A percentile compares a stretch with the other conserved stretches of the same genome.
Evolutionary conservation across 2,888 invertebrate species (phyloP).

Genomic region (Cartodere bifasciata): DNA sequence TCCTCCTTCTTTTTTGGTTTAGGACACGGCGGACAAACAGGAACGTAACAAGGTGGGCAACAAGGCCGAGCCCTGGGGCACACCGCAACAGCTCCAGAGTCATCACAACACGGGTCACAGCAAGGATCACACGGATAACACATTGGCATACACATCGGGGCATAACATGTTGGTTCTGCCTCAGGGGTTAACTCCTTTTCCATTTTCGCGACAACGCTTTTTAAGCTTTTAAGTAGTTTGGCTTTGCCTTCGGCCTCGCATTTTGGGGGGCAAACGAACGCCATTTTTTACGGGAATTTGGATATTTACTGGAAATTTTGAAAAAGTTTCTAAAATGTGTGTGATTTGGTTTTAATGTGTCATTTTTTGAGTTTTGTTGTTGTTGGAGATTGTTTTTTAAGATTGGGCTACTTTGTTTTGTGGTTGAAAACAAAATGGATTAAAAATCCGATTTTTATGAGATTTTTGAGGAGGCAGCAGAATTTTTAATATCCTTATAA

Average conservation of each 20-base stretch:
- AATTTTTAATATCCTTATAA: too few species aligned
- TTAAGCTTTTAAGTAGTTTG: conserved; percentile 22
- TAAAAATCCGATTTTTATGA: too few species aligned
- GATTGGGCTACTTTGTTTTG: too few species aligned
- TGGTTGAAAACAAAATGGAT: too few species aligned
- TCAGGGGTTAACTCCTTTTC: conserved; percentile 20
- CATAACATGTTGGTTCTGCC: conserved; percentile 37
- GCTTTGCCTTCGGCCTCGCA: conserved; percentile 22
- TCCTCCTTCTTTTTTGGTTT: conserved; percentile 15
- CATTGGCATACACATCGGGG: conserved; percentile 35
- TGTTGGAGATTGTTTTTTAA: too few species aligned
- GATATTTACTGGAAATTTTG: conserved; percentile 15
- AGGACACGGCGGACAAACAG: conserved; percentile 29
- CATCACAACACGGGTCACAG: conserved; percentile 2
- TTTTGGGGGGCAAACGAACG: conserved; percentile 23
- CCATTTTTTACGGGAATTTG: conserved; percentile 17
- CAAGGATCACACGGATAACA: conserved; percentile 26
- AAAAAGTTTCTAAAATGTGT: too few species aligned
- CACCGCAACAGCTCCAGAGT: too few species aligned
- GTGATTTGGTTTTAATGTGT: too few species aligned
- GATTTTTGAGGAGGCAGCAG: too few species aligned
- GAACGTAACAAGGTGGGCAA: conserved; percentile 34
- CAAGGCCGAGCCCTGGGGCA: too few species aligned
- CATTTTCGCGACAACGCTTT: conserved; percentile 24
- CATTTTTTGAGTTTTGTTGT: too few species aligned